Base-by-base conservation (phyloP, 2,113 vertebrate species). In the Phycodurus eques region DNA sequence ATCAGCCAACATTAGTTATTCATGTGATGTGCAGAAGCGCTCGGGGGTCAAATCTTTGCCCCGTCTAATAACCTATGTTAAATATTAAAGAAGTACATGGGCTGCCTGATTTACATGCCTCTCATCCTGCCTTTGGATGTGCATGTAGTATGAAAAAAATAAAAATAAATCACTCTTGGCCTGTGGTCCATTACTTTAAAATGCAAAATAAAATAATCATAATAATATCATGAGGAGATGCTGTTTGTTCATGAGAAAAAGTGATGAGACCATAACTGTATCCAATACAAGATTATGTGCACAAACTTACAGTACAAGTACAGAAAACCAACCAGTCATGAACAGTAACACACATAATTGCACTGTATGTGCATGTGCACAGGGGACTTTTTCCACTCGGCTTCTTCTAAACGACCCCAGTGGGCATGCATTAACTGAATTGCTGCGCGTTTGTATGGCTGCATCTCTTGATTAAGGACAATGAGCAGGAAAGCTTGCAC, bases 51-150 rank as follows among this genome's bases (percentile, higher is more conserved):
- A 89, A 90, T 85, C 90, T 91, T 90, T 90, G 87, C 91, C 91
- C 91, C 84, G 89, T 91, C 92, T 93, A 93, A 92, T 93, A 93
- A 92, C 90, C 90, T 92, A 91, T 91, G 91, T 93, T 93, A 92
- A 93, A 93, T 93, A 92, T 93, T 91, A 91, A 93, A 92, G 90
- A 83, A 90, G 91, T 83, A 92, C 89, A 89, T 87, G 91, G 86
- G 77, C 85, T 87, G 85, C 77, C 89, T 89, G 91, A 92, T 92
- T 93, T 90, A 90, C 91, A 92, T 91, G 88, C 81, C 87, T 90
- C 85, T 88, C 88, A 90, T 90, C 89, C 84, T 82, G 88, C 83
- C 85, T 89, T 88, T 81, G 78, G 85, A 85, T 87, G 85, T 81
- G 76, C 79, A 76, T 81, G 79, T 72, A 73, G 73, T 70, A 43